These are phyloP conservation scores for Aspidoscelis tigris DNA, from an alignment of 2,113 vertebrate species.

Conservation along the genomic window DNA sequence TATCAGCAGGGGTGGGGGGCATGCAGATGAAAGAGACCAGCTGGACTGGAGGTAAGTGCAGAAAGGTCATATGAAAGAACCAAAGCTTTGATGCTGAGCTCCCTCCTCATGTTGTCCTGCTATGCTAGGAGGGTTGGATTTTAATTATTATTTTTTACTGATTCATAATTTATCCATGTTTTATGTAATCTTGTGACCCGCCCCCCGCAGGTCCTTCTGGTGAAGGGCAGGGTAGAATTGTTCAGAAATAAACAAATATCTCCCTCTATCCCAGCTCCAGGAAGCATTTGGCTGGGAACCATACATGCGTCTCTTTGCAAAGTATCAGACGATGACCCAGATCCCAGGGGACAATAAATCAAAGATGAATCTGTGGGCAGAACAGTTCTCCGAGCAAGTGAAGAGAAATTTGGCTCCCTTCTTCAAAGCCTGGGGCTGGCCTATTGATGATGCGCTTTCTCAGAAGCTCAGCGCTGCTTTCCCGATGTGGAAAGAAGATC, in stretches of 20 bases:
- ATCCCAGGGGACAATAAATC: conserved; percentile 67
- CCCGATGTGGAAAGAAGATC: conserved; percentile 78
- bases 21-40: too few species aligned
- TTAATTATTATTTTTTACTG: neutral
- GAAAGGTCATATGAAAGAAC: too few species aligned
- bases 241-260: neutral
- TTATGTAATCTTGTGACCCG: neutral
- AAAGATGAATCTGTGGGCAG: conserved; percentile 83
- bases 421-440: conserved; percentile 85
- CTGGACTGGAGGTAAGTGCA: too few species aligned
- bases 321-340: conserved; percentile 70
- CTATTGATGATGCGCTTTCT: conserved; percentile 68
- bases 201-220: neutral
- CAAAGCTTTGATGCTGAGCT: too few species aligned
- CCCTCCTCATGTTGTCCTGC: too few species aligned
- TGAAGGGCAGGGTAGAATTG: neutral
- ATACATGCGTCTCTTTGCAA: conserved; percentile 77
- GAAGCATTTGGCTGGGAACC: conserved; percentile 84
- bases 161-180: neutral
- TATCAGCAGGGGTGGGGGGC: too few species aligned
- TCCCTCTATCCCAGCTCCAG: conserved; percentile 71
- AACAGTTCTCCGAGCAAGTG: conserved; percentile 79
- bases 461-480: conserved; percentile 67
- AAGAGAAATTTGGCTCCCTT: conserved; percentile 78
- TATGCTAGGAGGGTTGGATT: neutral